Percentiles rank a stretch among this genome's conserved stretches.
phyloP scores from a whole-genome alignment of 2,113 vertebrate genomes.

The Corythaeola cristata region DNA sequence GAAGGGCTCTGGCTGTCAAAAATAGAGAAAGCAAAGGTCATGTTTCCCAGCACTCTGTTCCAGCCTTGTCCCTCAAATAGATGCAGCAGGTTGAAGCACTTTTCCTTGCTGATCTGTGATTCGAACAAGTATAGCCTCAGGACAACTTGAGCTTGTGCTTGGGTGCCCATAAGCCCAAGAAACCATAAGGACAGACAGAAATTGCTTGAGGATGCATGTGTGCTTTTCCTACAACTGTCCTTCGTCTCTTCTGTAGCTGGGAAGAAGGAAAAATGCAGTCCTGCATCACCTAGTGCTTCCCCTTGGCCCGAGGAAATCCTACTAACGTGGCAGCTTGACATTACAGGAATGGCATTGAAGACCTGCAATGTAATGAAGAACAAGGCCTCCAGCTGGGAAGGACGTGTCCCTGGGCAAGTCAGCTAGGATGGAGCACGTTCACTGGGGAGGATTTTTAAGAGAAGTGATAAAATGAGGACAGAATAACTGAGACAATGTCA shows the following conservation, averaged over 20 bases:
- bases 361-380: neutral
- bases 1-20: neutral
- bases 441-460: neutral
- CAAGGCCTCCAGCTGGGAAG: neutral
- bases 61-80: neutral
- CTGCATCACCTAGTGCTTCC: neutral
- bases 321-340: neutral
- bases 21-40: neutral
- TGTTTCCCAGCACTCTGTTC: neutral
- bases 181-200: neutral
- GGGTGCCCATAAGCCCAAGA: neutral
- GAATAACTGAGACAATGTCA: fast-evolving
- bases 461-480: neutral
- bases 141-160: neutral
- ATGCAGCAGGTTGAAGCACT: neutral
- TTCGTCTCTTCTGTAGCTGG: neutral
- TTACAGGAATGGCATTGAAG: neutral
- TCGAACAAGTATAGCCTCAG: neutral
- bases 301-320: neutral
- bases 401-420: neutral
- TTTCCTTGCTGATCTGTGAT: neutral
- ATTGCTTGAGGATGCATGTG: neutral
- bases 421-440: neutral
- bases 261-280: neutral
- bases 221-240: neutral